phyloP scores from a whole-genome alignment of 2,797 vertebrate genomes.

The Sandelia bainsii region DNA sequence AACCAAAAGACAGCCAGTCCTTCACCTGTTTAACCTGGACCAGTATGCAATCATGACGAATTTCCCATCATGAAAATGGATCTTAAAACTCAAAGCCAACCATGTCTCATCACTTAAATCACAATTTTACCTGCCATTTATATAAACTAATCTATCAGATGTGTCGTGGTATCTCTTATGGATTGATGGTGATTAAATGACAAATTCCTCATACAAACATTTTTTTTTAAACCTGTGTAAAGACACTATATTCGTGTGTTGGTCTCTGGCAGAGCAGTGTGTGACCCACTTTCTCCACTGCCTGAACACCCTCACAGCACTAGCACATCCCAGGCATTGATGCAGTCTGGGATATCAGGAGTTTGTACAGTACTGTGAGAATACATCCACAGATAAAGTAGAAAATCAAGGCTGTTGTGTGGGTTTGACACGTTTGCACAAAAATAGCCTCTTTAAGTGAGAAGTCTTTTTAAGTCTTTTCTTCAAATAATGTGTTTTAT shows the following conservation, averaged over 20 bases:
- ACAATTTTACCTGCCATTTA: neutral
- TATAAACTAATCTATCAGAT: neutral
- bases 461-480: neutral
- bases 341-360: conserved; percentile 37
- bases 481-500: neutral
- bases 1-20: conserved; percentile 1
- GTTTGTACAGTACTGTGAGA: neutral
- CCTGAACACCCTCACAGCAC: conserved; percentile 65
- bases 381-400: neutral
- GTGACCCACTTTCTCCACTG: conserved; percentile 64
- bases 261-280: neutral
- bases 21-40: conserved; percentile 31
- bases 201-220: neutral
- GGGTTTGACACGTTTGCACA: neutral
- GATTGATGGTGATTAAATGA: neutral
- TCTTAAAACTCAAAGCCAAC: neutral
- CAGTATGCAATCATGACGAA: neutral
- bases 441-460: neutral
- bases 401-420: neutral
- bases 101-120: neutral
- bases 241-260: neutral
- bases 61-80: conserved; percentile 11
- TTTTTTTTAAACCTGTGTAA: conserved; percentile 5
- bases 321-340: conserved; percentile 17
- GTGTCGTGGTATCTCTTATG: neutral